Evolutionary conservation across 2,888 invertebrate species (phyloP).

Genomic region (Epinotia ramella): DNA sequence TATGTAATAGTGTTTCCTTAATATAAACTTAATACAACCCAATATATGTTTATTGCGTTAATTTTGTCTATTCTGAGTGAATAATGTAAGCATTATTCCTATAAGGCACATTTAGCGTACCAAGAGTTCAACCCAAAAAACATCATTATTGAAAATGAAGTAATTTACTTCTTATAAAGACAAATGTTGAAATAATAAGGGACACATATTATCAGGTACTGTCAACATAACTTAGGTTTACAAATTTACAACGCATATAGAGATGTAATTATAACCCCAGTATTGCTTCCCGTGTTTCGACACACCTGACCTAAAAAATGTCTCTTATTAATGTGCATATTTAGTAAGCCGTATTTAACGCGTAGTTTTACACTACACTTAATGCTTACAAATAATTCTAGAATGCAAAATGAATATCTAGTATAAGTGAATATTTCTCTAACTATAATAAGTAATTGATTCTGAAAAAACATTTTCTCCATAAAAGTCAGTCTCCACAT

Average conservation of each 20-base stretch:
- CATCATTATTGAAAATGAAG: background rate
- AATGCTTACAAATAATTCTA: too few relatives aligned
- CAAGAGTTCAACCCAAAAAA: background rate
- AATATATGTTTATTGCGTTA: background rate
- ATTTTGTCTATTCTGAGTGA: background rate
- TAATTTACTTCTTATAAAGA: background rate
- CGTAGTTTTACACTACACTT: background rate
- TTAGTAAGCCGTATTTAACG: background rate
- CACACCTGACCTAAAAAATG: too few relatives aligned
- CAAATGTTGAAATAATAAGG: background rate
- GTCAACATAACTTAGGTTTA: background rate
- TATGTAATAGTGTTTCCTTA: background rate
- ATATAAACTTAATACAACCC: slow-evolving; percentile 6
- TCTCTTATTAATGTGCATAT: too few relatives aligned
- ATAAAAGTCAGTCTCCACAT: background rate
- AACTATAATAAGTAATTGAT: background rate
- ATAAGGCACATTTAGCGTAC: background rate
- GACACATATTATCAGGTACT: background rate
- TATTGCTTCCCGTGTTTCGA: too few relatives aligned
- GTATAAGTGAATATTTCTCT: background rate
- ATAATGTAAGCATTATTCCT: background rate
- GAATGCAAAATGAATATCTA: background rate
- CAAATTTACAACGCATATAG: too few relatives aligned
- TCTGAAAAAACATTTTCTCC: background rate
- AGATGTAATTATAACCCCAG: too few relatives aligned